Conservation (phyloP, 2,797 vertebrate species). For the Sardinella longiceps region DNA sequence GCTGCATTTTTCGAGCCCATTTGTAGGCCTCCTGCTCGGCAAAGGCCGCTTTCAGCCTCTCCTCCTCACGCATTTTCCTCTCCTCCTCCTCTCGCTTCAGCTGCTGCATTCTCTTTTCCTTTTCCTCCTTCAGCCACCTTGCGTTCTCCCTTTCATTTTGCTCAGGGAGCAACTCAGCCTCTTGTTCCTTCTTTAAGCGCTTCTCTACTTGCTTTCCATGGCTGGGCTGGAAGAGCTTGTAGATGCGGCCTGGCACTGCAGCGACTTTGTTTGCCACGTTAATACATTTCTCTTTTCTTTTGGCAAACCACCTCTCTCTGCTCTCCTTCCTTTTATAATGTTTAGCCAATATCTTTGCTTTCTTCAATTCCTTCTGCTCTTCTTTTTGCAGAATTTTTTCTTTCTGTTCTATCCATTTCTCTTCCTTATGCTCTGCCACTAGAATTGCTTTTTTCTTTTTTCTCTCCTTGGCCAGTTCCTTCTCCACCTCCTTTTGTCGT, state of each 20-base stretch:
- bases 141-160: no score
- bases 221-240: background rate
- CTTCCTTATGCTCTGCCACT: background rate
- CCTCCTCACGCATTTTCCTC: background rate
- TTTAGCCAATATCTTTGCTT: background rate
- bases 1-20: background rate
- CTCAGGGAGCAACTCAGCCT: no score
- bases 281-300: background rate
- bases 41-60: background rate
- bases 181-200: background rate
- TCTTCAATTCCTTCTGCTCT: background rate
- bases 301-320: background rate
- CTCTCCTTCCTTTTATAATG: background rate
- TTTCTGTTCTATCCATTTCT: background rate
- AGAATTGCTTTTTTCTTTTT: background rate
- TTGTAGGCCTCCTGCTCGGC: background rate
- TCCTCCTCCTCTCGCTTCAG: background rate
- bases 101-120: background rate
- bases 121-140: no score
- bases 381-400: background rate
- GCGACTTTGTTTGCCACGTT: background rate
- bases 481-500: background rate
- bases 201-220: background rate
- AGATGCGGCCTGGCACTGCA: background rate
- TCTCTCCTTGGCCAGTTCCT: background rate